A percentile compares a stretch with the other conserved stretches of the same genome.
phyloP scores from a whole-genome alignment of 1,140 invertebrate genomes.

The Ridgeia piscesae region DNA sequence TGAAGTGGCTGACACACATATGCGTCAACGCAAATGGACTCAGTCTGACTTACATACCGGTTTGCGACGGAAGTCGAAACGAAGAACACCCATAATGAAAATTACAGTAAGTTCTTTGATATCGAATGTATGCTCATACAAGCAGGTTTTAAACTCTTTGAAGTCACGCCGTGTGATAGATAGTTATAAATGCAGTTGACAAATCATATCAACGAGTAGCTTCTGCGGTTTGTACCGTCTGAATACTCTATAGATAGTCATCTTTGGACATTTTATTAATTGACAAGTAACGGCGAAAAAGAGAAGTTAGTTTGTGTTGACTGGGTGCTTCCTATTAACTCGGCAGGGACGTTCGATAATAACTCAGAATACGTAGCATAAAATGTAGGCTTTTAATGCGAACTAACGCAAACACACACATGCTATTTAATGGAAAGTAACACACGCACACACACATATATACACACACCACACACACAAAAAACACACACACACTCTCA shows the following conservation, averaged over 20 bases:
- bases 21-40: background rate
- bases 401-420: too few species aligned
- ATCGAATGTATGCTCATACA: background rate
- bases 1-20: background rate
- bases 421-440: too few species aligned
- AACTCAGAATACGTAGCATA: too few species aligned
- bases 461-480: too few species aligned
- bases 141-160: background rate
- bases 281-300: background rate
- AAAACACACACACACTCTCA: too few species aligned
- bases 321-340: background rate
- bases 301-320: background rate
- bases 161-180: background rate
- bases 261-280: background rate
- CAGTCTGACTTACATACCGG: background rate
- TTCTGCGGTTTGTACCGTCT: background rate
- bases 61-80: background rate
- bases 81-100: background rate
- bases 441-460: too few species aligned
- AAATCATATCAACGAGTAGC: background rate
- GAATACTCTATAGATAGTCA: background rate
- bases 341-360: background rate
- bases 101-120: background rate
- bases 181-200: background rate
- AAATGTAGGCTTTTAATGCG: too few species aligned